Base-by-base conservation (phyloP, 2,888 invertebrate genomes). In the Teleogryllus oceanicus region DNA sequence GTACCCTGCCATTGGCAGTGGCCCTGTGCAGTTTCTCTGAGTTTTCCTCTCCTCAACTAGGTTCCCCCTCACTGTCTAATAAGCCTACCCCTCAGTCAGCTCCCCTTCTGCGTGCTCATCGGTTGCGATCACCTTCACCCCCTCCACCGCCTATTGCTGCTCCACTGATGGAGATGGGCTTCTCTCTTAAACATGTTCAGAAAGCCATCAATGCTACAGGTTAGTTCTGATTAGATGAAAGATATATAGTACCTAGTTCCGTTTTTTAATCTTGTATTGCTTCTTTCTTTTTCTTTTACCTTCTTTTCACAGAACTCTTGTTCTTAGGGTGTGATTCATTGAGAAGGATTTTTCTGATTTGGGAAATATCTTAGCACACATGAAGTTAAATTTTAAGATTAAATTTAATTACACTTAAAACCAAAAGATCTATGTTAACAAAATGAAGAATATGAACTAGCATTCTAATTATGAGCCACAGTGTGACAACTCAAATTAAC, bases 101-200 rank as follows among this genome's bases (percentile, higher is more conserved):
- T 4, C 83, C 80, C 20, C 81, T 81, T 10, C 78, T 80, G 21
- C 78, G 79, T 16, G 80, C 80, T 20, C 79, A 78, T 49, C 81
- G 82, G 21, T 62, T 80, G 50, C 85, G 86, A 2, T 87, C 88
- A 2, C 86, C 87, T 20, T 89, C 89, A 2, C 85, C 86, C 2
- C 87, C 88, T 3, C 86, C 87, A 20, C 89, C 89, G 2, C 88
- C 90, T 3, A 87, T 90, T 49, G 89, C 89, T 1, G 86, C 88
- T 1, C 90, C 90, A 12, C 86, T 92, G 24, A 85, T 91, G 78
- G 91, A 92, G 85, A 92, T 92, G 92, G 92, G 92, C 75, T 92
- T 92, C 85, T 87, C 88, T 16, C 84, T 89, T 51, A 85, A 87
- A 75, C 91, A 91, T 83, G 90, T 92, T 79, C 86, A 89, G 83